Conservation (phyloP, 2,888 invertebrate genomes). For the Hypselothyrea guttata region DNA sequence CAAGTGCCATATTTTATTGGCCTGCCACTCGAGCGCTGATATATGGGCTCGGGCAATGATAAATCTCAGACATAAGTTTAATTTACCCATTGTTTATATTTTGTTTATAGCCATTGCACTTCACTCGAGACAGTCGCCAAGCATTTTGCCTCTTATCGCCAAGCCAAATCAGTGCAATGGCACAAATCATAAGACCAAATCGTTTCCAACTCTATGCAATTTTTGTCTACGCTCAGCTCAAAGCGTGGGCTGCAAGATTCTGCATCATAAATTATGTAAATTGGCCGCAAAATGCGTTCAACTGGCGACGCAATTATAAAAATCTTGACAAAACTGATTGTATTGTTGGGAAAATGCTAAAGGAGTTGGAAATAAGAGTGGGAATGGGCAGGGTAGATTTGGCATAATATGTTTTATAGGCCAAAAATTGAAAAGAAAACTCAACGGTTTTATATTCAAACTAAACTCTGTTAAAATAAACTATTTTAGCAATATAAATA, state of each 20-base stretch:
- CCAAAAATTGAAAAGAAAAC: too few relatives aligned
- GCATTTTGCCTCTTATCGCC: slow-evolving; percentile 35
- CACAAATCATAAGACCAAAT: slow-evolving; percentile 66
- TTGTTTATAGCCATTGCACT: slow-evolving; percentile 36
- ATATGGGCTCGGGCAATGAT: slow-evolving; percentile 64
- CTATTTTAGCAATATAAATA: too few relatives aligned
- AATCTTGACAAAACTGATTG: slow-evolving; percentile 1
- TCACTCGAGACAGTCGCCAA: slow-evolving; percentile 46
- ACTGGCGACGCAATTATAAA: slow-evolving; percentile 48
- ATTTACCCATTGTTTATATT: slow-evolving; percentile 42
- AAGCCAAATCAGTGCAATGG: slow-evolving; percentile 46
- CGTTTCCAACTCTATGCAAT: slow-evolving; percentile 55
- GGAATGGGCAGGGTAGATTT: too few relatives aligned
- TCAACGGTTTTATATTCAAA: too few relatives aligned
- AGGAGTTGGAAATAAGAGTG: too few relatives aligned
- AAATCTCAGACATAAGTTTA: slow-evolving; percentile 68
- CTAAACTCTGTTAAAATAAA: too few relatives aligned
- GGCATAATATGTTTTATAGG: too few relatives aligned
- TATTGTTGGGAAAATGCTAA: too few relatives aligned
- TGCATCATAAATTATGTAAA: slow-evolving; percentile 70
- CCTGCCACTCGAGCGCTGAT: slow-evolving; percentile 66
- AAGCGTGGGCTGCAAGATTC: slow-evolving; percentile 36
- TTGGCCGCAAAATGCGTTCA: slow-evolving; percentile 47
- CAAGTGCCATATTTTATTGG: slow-evolving; percentile 77
- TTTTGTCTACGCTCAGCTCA: slow-evolving; percentile 16